phyloP scores from a whole-genome alignment of 2,797 vertebrate species.

The Adelosebastes latens region DNA sequence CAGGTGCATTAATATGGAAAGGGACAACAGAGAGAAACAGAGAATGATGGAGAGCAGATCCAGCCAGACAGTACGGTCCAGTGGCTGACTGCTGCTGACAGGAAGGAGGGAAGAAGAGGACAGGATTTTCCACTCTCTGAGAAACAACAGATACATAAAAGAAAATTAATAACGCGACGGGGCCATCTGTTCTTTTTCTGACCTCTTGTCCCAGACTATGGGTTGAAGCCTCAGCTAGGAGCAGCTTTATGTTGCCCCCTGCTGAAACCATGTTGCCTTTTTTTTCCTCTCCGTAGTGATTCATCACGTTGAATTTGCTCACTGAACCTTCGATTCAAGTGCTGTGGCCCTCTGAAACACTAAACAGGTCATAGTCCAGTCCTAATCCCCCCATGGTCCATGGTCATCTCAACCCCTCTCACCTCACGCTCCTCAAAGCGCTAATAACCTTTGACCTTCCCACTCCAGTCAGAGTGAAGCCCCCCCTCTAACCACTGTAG shows the following conservation, averaged over 20 bases:
- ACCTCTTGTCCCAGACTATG: slow-evolving; percentile 15
- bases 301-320: not conserved
- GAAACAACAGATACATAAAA: slow-evolving; percentile 54
- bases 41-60: slow-evolving; percentile 40
- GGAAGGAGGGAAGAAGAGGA: slow-evolving; percentile 31
- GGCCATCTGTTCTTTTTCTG: slow-evolving; percentile 32
- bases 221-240: slow-evolving; percentile 6
- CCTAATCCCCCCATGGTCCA: not conserved
- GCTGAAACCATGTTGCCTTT: slow-evolving; percentile 8
- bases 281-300: not conserved
- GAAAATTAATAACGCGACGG: slow-evolving; percentile 39
- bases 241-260: slow-evolving; percentile 37
- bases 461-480: slow-evolving; percentile 7
- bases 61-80: not conserved
- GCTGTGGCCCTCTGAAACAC: not conserved
- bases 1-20: not conserved
- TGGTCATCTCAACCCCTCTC: not conserved
- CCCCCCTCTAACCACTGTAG: not conserved
- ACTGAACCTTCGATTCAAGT: slow-evolving; percentile 12
- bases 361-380: slow-evolving; percentile 3
- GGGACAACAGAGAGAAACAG: not conserved
- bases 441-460: slow-evolving; percentile 4
- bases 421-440: not conserved
- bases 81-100: slow-evolving; percentile 46
- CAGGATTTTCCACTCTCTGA: slow-evolving; percentile 52